phyloP scores from a whole-genome alignment of 2,113 vertebrate species.

The Mormyrus lacerda region DNA sequence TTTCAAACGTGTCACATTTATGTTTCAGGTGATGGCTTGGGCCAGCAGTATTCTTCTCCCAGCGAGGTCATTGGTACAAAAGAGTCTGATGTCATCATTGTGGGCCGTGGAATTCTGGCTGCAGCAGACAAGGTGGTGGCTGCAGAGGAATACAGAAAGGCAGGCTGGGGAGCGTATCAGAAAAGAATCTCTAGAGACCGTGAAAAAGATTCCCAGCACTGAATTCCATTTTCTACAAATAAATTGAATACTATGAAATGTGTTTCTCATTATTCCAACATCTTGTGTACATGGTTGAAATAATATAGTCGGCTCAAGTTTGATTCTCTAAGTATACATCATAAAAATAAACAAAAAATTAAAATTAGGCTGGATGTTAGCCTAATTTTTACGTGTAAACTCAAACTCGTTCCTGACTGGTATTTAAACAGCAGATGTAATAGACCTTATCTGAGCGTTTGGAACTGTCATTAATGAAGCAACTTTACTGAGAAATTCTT shows the following conservation, averaged over 20 bases:
- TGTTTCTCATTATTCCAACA: background rate
- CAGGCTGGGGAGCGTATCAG: slow-evolving; percentile 80
- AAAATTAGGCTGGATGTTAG: too few species aligned
- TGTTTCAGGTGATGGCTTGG: slow-evolving; percentile 73
- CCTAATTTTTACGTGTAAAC: background rate
- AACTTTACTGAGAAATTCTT: background rate
- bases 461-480: background rate
- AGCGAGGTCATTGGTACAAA: slow-evolving; percentile 72
- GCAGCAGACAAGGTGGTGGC: slow-evolving; percentile 59
- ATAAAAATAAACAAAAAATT: background rate
- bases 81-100: slow-evolving; percentile 86
- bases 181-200: slow-evolving; percentile 47
- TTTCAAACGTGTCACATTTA: background rate
- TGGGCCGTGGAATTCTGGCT: slow-evolving; percentile 81
- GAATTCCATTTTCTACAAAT: background rate
- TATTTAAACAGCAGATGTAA: background rate
- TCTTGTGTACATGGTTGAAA: background rate
- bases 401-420: background rate
- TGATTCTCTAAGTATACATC: background rate
- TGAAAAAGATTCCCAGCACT: background rate
- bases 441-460: background rate
- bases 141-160: slow-evolving; percentile 74
- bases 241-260: background rate
- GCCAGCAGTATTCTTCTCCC: slow-evolving; percentile 82
- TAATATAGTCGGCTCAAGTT: background rate